Evolutionary conservation across 2,888 invertebrate genomes (phyloP).

Genomic region (Thelaira solivaga): DNA sequence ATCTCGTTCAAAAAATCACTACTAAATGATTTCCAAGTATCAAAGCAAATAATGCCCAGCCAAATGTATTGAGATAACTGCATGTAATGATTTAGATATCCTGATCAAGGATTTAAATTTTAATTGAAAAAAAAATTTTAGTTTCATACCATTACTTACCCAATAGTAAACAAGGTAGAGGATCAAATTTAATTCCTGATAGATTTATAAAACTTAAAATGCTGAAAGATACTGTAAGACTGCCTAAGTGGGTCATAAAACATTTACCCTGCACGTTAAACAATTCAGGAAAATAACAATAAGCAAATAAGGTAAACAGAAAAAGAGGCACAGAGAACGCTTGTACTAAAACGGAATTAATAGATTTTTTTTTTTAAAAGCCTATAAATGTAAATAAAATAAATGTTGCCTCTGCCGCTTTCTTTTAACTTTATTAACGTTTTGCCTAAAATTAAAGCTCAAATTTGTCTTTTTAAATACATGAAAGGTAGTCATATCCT

Average conservation of each 20-base stretch:
- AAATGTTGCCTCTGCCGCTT: no score
- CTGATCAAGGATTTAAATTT: not conserved
- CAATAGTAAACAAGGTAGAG: constrained; percentile 6
- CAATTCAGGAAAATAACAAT: constrained; percentile 12
- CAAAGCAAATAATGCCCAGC: constrained; percentile 34
- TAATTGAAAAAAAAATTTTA: not conserved
- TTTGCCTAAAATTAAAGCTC: no score
- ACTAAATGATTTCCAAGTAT: constrained; percentile 33
- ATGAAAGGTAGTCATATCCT: no score
- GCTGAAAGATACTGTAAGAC: constrained; percentile 27
- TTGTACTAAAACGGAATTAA: constrained; percentile 22
- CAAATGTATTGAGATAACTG: constrained; percentile 39
- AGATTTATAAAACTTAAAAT: constrained; percentile 31
- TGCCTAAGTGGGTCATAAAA: constrained; percentile 15
- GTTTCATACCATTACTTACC: constrained; percentile 6
- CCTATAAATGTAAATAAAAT: not conserved
- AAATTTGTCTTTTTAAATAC: no score
- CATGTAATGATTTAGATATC: constrained; percentile 35
- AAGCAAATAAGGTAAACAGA: constrained; percentile 23
- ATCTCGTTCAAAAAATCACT: not conserved
- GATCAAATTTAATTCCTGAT: not conserved
- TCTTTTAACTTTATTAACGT: no score
- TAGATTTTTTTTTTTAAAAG: not conserved
- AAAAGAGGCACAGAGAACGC: constrained; percentile 25
- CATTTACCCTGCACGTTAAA: constrained; percentile 30